These are phyloP conservation scores for Listrodromus nycthemerus DNA, from an alignment of 2,888 invertebrate genomes.

Conservation along the genomic window DNA sequence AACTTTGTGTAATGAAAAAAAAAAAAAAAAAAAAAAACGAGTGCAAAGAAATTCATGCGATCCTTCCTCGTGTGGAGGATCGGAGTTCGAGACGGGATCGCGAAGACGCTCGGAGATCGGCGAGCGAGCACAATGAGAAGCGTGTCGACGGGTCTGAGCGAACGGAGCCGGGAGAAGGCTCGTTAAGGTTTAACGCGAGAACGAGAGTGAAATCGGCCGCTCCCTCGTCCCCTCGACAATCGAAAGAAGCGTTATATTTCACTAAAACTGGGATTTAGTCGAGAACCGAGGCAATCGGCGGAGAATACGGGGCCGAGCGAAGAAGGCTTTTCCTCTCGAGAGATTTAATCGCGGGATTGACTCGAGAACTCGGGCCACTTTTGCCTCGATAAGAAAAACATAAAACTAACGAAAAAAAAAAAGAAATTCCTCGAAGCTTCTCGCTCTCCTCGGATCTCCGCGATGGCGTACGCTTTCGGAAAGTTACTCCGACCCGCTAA, in stretches of 20 bases:
- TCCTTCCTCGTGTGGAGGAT: slow-evolving; percentile 7
- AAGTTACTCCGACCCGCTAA: slow-evolving; percentile 14
- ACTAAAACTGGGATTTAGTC: slow-evolving; percentile 68
- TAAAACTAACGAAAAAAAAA: slow-evolving; percentile 36
- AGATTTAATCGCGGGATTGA: slow-evolving; percentile 62
- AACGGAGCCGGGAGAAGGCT: slow-evolving; percentile 21
- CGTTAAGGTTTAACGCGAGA: slow-evolving; percentile 20
- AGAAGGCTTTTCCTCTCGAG: slow-evolving; percentile 57
- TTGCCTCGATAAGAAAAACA: background rate
- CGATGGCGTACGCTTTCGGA: background rate
- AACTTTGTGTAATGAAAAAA: background rate
- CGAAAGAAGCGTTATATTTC: slow-evolving; percentile 68
- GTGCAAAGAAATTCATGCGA: no score
- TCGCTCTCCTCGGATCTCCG: background rate
- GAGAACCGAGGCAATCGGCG: slow-evolving; percentile 23
- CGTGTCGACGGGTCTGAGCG: slow-evolving; percentile 22
- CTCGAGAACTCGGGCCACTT: slow-evolving; percentile 23
- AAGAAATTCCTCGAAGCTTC: slow-evolving; percentile 28
- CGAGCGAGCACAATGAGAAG: slow-evolving; percentile 16
- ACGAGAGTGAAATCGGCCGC: slow-evolving; percentile 40
- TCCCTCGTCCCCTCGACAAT: slow-evolving; percentile 44
- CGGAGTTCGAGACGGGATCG: slow-evolving; percentile 23
- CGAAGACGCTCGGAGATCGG: slow-evolving; percentile 33
- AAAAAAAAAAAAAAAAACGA: background rate
- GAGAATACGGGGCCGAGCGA: slow-evolving; percentile 6